Evolutionary conservation across 2,888 invertebrate species (phyloP).

Genomic region (Apamea epomidion): DNA sequence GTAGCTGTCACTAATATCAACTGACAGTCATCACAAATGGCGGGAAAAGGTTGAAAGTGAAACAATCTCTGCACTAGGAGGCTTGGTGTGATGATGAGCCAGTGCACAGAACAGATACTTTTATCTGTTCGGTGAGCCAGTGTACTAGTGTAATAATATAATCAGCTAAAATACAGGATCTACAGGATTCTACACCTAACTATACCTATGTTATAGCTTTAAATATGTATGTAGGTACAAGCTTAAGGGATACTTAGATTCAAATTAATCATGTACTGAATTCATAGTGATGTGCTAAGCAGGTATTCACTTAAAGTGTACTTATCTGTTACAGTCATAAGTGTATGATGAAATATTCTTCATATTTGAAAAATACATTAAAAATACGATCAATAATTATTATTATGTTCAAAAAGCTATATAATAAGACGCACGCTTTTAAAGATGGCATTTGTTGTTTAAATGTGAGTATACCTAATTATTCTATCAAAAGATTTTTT

Average conservation of each 20-base stretch:
- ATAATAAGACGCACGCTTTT: slow-evolving; percentile 26
- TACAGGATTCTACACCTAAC: neutral
- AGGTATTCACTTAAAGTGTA: neutral
- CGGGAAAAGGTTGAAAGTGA: neutral
- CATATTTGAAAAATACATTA: too few species aligned
- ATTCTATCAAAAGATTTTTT: slow-evolving; percentile 10
- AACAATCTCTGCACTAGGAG: too few species aligned
- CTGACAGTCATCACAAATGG: neutral
- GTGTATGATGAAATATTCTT: neutral
- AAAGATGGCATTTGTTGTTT: slow-evolving; percentile 35
- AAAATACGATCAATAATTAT: neutral
- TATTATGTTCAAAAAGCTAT: slow-evolving; percentile 14
- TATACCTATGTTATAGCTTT: too few species aligned
- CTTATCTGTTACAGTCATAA: neutral
- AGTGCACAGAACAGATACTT: too few species aligned
- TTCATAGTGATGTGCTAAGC: neutral
- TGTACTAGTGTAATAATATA: neutral
- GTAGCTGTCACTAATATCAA: neutral
- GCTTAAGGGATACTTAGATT: neutral
- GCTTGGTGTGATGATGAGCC: neutral
- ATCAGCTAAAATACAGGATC: neutral
- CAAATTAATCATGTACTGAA: neutral
- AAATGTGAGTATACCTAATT: slow-evolving; percentile 26
- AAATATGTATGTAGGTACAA: neutral
- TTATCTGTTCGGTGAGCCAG: too few species aligned